These are phyloP conservation scores for Eumeta japonica DNA, from an alignment of 1,140 invertebrate genomes.

Conservation along the genomic window DNA sequence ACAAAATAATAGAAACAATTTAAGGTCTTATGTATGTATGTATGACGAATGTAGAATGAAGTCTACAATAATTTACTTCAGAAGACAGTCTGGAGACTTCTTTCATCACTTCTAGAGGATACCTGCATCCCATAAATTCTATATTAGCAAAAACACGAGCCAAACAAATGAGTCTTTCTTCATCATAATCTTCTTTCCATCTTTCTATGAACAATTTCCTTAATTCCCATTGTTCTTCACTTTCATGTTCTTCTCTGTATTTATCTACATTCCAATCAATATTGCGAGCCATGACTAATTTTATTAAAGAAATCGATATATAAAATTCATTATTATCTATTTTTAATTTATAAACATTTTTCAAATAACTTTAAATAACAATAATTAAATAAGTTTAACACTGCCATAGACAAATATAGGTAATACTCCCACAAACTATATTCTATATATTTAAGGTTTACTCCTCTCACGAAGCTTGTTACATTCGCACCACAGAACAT, in stretches of 20 bases:
- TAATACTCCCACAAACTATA: too few relatives aligned
- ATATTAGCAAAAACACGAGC: slow-evolving; percentile 82
- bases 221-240: slow-evolving; percentile 80
- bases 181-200: slow-evolving; percentile 70
- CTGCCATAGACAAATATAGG: too few relatives aligned
- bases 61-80: slow-evolving; percentile 36
- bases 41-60: background rate
- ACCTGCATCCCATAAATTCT: slow-evolving; percentile 80
- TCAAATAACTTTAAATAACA: too few relatives aligned
- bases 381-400: too few relatives aligned
- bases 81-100: slow-evolving; percentile 52
- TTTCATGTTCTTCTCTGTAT: slow-evolving; percentile 71
- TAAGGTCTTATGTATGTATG: background rate
- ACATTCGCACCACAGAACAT: too few relatives aligned
- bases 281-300: slow-evolving; percentile 37
- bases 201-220: slow-evolving; percentile 70
- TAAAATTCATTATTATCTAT: too few relatives aligned
- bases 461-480: too few relatives aligned
- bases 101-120: slow-evolving; percentile 60
- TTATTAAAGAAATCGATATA: too few relatives aligned
- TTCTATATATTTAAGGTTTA: too few relatives aligned
- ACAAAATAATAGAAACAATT: too few relatives aligned
- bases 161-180: slow-evolving; percentile 76
- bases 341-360: too few relatives aligned
- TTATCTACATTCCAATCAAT: slow-evolving; percentile 64